phyloP scores from a whole-genome alignment of 2,888 invertebrate species.

The Sphecodes monilicornis region DNA sequence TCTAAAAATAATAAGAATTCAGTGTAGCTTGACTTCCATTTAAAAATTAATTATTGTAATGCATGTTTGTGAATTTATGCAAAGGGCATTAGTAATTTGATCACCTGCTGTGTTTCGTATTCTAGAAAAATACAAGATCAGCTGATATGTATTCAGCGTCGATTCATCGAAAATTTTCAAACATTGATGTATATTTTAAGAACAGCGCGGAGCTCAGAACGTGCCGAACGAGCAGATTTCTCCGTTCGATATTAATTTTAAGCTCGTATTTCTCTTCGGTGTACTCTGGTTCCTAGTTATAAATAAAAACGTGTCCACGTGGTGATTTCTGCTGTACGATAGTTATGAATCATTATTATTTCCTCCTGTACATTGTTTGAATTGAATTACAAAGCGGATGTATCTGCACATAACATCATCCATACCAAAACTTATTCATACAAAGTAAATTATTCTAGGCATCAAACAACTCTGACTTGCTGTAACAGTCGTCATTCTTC shows the following conservation, averaged over 20 bases:
- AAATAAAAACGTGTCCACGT: slow-evolving; percentile 12
- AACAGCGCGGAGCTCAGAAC: slow-evolving; percentile 27
- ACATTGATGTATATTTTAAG: slow-evolving; percentile 26
- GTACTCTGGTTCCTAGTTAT: not conserved
- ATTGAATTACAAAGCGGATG: not conserved
- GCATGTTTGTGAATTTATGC: not conserved
- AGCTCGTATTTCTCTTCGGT: slow-evolving; percentile 22
- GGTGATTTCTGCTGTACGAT: slow-evolving; percentile 9
- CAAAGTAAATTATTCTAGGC: not conserved
- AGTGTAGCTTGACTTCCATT: not conserved
- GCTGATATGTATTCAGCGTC: not conserved
- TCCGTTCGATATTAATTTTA: slow-evolving; percentile 36
- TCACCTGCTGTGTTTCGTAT: not conserved
- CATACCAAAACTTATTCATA: not conserved
- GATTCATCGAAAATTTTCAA: slow-evolving; percentile 45
- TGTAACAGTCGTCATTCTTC: not conserved
- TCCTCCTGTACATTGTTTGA: not conserved
- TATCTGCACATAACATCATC: not conserved
- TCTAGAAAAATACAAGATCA: not conserved
- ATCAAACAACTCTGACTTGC: not conserved
- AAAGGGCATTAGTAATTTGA: not conserved
- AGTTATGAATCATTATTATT: not conserved
- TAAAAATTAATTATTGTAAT: not conserved
- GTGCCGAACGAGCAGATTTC: slow-evolving; percentile 55
- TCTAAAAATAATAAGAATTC: not conserved